Base-by-base conservation (phyloP, 2,797 vertebrate genomes). In the Scyliorhinus canicula region DNA sequence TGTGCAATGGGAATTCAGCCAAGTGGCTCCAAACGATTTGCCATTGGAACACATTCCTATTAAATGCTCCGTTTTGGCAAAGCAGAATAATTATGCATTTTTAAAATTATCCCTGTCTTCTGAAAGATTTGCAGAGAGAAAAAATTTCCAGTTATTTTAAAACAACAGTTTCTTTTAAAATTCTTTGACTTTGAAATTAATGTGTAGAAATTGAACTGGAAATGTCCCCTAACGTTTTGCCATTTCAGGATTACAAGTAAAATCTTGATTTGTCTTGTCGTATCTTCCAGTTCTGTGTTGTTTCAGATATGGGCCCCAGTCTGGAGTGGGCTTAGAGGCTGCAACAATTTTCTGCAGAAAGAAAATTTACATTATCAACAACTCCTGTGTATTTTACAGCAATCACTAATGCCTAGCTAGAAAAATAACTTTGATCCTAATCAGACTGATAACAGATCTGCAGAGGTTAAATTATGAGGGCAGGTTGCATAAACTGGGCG, bases 221-320 rank as follows among this genome's bases (percentile, higher is more conserved):
- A 52, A 47, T 65, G 26, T 71, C 50, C 47, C 67, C 50, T 94
- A 94, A 19, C 52, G 11, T 55, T 55, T 74, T 94, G 6, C 67
- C 67, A 71, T 91, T 57, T 97, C 96, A 24, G 50, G n/a, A 21
- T 95, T 90, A 44, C 44, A 95, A 11, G 96, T 86, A 9, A 95
- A 69, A 52, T 96, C 96, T 0, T n/a, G n/a, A n/a, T n/a, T n/a
- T n/a, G n/a, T n/a, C n/a, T 96, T 95, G 95, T 97, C 96, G 96
- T 99, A 99, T 84, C 97, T 97, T 35, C 98, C 97, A 8, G 97
- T 97, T 93, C 98, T 97, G 95, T 99, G 97, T 63, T 96, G 8
- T 12, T 98, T 97, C 96, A 99, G 96, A 95, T 97, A 98, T 1
- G 99, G 99, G 26, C 98, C 98, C 99, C 99, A 99, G 57, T 97